Evolutionary conservation across 2,888 invertebrate genomes (phyloP).

Genomic region (Emmelina monodactyla): DNA sequence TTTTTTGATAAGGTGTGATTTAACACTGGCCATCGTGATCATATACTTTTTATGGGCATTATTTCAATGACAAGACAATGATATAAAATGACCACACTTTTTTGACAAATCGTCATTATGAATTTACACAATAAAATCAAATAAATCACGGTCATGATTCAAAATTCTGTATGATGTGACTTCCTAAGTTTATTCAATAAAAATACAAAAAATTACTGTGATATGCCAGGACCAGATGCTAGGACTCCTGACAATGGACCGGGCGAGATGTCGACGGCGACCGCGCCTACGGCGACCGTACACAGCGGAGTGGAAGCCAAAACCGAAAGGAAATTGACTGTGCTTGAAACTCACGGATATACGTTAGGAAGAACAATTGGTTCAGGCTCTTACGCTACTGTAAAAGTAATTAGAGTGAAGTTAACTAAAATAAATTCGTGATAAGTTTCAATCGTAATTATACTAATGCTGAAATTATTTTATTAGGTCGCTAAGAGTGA

Average conservation of each 20-base stretch:
- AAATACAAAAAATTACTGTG: slow-evolving; percentile 43
- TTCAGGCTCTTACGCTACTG: slow-evolving; percentile 84
- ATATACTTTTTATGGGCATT: too few species aligned
- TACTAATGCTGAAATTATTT: too few species aligned
- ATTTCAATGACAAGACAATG: too few species aligned
- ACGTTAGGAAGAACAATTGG: slow-evolving; percentile 78
- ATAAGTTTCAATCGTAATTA: too few species aligned
- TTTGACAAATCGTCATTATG: slow-evolving; percentile 3
- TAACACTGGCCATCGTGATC: too few species aligned
- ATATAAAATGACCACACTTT: too few species aligned
- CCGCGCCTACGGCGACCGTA: slow-evolving; percentile 51
- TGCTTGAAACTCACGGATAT: slow-evolving; percentile 81
- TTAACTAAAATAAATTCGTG: too few species aligned
- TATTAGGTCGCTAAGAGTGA: slow-evolving; percentile 76
- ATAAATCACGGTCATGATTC: slow-evolving; percentile 11
- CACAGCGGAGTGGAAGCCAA: slow-evolving; percentile 51
- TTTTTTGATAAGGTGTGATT: too few species aligned
- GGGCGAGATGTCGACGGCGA: slow-evolving; percentile 56
- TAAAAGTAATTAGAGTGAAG: slow-evolving; percentile 73
- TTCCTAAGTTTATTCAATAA: slow-evolving; percentile 29
- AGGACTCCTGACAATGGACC: slow-evolving; percentile 58
- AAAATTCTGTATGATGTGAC: slow-evolving; percentile 52
- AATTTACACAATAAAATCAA: slow-evolving; percentile 9
- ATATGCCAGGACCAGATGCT: slow-evolving; percentile 63
- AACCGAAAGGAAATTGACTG: slow-evolving; percentile 63